A percentile compares a stretch with the other conserved stretches of the same genome.
Evolutionary conservation across 2,888 invertebrate genomes (phyloP).

Genomic region (Diplolepis rosae): DNA sequence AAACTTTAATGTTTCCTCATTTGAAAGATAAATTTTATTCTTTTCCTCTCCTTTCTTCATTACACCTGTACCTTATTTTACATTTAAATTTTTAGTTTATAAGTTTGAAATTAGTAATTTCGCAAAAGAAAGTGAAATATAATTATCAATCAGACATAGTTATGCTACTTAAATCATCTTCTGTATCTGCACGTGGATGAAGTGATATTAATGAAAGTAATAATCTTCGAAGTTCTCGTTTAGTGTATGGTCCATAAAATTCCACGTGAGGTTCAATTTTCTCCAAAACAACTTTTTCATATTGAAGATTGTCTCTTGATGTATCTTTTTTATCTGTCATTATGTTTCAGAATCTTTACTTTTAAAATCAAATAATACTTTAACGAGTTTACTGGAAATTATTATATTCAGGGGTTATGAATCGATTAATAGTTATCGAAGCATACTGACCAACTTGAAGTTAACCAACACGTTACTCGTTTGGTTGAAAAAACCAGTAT

Average conservation of each 20-base stretch:
- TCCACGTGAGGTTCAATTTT: constrained; percentile 33
- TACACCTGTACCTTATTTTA: too few relatives aligned
- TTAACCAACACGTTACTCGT: background rate
- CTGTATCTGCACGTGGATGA: background rate
- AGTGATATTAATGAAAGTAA: constrained; percentile 36
- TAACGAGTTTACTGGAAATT: too few relatives aligned
- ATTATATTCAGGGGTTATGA: background rate
- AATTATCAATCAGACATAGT: too few relatives aligned
- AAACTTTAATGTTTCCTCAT: background rate
- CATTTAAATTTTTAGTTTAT: too few relatives aligned
- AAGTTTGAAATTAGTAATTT: too few relatives aligned
- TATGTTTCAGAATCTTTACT: background rate
- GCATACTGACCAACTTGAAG: background rate
- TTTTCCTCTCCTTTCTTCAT: too few relatives aligned
- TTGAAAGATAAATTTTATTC: too few relatives aligned
- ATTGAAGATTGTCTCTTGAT: background rate
- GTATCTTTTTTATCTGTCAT: background rate
- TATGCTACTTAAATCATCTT: too few relatives aligned
- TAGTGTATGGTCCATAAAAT: constrained; percentile 37
- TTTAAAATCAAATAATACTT: too few relatives aligned
- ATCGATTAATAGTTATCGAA: background rate
- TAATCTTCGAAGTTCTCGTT: constrained; percentile 32
- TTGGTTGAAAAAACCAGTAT: background rate
- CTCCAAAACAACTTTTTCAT: constrained; percentile 33
- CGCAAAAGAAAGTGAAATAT: too few relatives aligned